Evolutionary conservation across 2,113 vertebrate genomes (phyloP), one percentile per base, ranked within the genome.

Genomic region (Epinephelus cyanopodus): DNA sequence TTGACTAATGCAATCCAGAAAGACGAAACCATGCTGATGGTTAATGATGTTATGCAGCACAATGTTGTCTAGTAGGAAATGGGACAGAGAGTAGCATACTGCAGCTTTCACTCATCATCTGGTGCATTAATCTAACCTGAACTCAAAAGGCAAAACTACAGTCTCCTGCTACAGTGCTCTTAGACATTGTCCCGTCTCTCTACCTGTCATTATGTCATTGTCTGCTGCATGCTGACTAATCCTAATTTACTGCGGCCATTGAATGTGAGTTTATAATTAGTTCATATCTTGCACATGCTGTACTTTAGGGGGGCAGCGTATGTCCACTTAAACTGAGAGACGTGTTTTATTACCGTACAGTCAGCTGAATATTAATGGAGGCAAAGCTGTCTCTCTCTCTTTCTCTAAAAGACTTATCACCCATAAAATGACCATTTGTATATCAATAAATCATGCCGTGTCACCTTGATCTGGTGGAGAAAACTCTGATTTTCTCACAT

Each of bases 151-250:
- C 29, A 60, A 29, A 58, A 5, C 45, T 18, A 33, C 7, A 25
- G 14, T 23, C 56, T 33, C 21, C 15, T 50, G 10, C 3, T 39
- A 8, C 7, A 37, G 2, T 42, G 48, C 17, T 7, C n/a, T 42
- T 39, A 33, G 25, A 64, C 25, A 21, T n/a, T 21, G 8, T 45
- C 42, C 8, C 3, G 7, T 12, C 47, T 27, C 15, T 37, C 17
- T 14, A n/a, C 39, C 9, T 70, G 73, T 53, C 63, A 66, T 78
- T 60, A 53, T 47, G 52, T 76, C 45, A 74, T 9, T 68, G 27
- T 61, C 12, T 27, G 18, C 33, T 13, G 3, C 21, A 15, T 42
- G 23, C 52, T 66, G 54, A 58, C 57, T 57, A 15, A 58, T 57
- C 18, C 45, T 37, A 3, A 61, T 70, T 37, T 9, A 45, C 21